A percentile compares a stretch with the other conserved stretches of the same genome.
phyloP scores from a whole-genome alignment of 2,888 invertebrate genomes.

The Polydrusus tereticollis region DNA sequence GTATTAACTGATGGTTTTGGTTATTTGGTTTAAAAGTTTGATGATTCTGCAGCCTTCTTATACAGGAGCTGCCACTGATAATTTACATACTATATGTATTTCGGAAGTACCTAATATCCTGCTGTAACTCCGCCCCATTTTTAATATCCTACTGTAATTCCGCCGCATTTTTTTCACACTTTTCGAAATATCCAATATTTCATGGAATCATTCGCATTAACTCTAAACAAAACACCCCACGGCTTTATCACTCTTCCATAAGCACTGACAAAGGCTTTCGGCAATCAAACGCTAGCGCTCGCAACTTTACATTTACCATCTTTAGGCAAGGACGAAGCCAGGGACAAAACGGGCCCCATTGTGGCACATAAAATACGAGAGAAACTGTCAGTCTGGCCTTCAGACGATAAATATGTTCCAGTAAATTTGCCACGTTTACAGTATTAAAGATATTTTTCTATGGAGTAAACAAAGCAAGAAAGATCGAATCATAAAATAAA shows the following conservation, averaged over 20 bases:
- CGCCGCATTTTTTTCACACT: too few relatives aligned
- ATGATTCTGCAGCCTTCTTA: too few relatives aligned
- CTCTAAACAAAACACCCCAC: neutral
- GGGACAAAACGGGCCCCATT: neutral
- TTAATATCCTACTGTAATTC: too few relatives aligned
- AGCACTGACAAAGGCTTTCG: neutral
- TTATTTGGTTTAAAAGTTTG: too few relatives aligned
- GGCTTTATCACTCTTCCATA: neutral
- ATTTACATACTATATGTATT: too few relatives aligned
- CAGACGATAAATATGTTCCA: neutral
- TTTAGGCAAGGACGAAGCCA: neutral
- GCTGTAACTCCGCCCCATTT: too few relatives aligned
- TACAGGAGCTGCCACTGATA: too few relatives aligned
- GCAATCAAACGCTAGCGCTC: neutral
- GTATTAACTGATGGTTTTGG: too few relatives aligned
- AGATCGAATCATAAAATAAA: too few relatives aligned
- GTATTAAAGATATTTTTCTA: neutral
- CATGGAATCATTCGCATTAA: neutral
- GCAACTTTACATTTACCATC: neutral
- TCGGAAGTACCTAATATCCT: too few relatives aligned
- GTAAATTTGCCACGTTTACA: neutral
- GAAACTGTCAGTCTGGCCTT: constrained; percentile 1
- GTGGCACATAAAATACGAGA: neutral
- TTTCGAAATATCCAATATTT: neutral
- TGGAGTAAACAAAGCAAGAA: too few relatives aligned